Conservation (phyloP, 2,888 invertebrate genomes). For the Helleia helle region DNA sequence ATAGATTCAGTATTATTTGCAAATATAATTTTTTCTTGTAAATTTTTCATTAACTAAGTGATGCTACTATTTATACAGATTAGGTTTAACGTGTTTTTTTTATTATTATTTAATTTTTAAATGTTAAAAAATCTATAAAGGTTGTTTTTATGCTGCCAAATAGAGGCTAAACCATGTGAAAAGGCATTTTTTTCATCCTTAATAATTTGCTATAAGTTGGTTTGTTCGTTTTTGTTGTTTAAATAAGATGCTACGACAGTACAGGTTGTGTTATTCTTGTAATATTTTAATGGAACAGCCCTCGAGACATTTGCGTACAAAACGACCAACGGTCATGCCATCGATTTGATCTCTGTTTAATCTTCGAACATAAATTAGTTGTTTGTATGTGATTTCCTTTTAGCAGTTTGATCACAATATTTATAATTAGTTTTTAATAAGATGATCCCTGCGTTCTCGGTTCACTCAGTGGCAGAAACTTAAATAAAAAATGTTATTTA, state of each 20-base stretch:
- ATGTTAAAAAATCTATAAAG: too few species aligned
- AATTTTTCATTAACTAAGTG: too few species aligned
- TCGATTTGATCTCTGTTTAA: conserved; percentile 63
- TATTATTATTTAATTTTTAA: too few species aligned
- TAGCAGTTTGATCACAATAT: conserved; percentile 37
- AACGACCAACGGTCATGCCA: conserved; percentile 55
- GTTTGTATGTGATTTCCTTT: conserved; percentile 37
- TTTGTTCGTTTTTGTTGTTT: conserved; percentile 28
- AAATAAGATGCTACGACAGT: conserved; percentile 35
- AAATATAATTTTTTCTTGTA: too few species aligned
- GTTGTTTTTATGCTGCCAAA: too few species aligned
- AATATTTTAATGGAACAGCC: conserved; percentile 42
- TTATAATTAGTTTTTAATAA: conserved; percentile 9
- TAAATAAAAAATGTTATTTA: too few species aligned
- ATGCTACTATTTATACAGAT: too few species aligned
- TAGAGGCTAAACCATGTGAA: too few species aligned
- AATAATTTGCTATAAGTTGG: conserved; percentile 5
- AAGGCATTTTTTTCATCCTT: too few species aligned
- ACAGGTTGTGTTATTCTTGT: conserved; percentile 34
- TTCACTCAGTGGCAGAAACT: not conserved
- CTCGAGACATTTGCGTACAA: conserved; percentile 20
- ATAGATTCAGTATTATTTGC: too few species aligned
- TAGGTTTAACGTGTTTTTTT: too few species aligned
- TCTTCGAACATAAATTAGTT: conserved; percentile 34
- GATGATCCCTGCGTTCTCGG: conserved; percentile 1